These are phyloP conservation scores for Corvus cornix DNA, from an alignment of 2,113 vertebrate species.

Conservation along the genomic window DNA sequence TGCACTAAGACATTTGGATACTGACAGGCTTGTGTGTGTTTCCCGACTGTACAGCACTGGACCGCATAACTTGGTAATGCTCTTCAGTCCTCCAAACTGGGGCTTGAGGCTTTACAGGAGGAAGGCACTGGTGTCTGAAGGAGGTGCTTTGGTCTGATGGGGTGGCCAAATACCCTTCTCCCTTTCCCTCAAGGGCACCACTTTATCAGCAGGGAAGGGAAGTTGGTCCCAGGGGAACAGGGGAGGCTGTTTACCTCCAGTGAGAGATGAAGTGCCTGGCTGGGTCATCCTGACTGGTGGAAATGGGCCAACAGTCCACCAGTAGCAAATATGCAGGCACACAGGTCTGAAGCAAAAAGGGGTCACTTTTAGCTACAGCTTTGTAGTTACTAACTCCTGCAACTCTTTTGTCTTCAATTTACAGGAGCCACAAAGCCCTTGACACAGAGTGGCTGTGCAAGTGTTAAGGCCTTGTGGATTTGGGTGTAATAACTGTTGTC, in stretches of 20 bases:
- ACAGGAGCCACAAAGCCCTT: background rate
- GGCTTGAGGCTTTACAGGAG: background rate
- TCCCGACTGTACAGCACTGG: background rate
- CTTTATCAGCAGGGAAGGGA: background rate
- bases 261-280: background rate
- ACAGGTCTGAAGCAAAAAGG: background rate
- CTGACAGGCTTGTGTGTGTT: background rate
- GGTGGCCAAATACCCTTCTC: background rate
- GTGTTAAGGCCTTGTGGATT: background rate
- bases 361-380: background rate
- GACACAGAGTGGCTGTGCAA: background rate
- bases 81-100: background rate
- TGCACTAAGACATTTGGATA: rapidly evolving
- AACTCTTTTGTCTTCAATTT: background rate
- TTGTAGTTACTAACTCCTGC: background rate
- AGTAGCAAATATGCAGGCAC: background rate
- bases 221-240: background rate
- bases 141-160: background rate
- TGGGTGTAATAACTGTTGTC: background rate
- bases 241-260: background rate
- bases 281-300: background rate
- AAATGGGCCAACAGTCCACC: background rate
- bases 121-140: background rate
- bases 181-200: background rate
- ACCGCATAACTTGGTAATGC: rapidly evolving